These are phyloP conservation scores for Poecilia gillii DNA, from an alignment of 2,797 vertebrate species.

Conservation along the genomic window DNA sequence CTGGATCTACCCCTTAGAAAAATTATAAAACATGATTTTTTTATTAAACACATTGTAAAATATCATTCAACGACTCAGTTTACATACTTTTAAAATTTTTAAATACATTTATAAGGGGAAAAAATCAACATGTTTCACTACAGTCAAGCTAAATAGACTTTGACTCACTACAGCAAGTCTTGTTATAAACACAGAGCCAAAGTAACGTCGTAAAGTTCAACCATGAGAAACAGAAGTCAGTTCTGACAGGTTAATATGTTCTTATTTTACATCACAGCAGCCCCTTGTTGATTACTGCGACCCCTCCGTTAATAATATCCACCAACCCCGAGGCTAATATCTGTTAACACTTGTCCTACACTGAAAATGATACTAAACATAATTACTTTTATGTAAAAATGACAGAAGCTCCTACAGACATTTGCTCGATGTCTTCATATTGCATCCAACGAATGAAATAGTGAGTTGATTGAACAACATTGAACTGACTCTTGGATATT, in stretches of 20 bases:
- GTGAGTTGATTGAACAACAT: neutral
- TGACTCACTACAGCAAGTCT: neutral
- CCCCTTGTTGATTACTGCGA: neutral
- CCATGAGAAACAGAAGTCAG: neutral
- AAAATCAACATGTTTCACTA: neutral
- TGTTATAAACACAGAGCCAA: neutral
- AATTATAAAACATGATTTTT: no score
- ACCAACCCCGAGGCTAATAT: neutral
- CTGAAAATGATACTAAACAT: neutral
- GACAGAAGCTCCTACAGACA: neutral
- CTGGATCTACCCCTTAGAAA: no score
- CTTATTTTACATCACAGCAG: neutral
- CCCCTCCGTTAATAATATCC: neutral
- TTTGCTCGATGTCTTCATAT: neutral
- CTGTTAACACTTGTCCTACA: neutral
- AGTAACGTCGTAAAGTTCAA: neutral
- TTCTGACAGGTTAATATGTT: neutral
- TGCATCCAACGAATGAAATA: neutral
- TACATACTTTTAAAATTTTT: neutral
- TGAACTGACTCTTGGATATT: neutral
- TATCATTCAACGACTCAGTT: neutral
- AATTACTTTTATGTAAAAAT: constrained; percentile 7
- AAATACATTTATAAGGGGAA: neutral
- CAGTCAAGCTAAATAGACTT: neutral
- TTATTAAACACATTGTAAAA: neutral